phyloP scores from a whole-genome alignment of 2,797 vertebrate species.

The Sebastiscus tertius region DNA sequence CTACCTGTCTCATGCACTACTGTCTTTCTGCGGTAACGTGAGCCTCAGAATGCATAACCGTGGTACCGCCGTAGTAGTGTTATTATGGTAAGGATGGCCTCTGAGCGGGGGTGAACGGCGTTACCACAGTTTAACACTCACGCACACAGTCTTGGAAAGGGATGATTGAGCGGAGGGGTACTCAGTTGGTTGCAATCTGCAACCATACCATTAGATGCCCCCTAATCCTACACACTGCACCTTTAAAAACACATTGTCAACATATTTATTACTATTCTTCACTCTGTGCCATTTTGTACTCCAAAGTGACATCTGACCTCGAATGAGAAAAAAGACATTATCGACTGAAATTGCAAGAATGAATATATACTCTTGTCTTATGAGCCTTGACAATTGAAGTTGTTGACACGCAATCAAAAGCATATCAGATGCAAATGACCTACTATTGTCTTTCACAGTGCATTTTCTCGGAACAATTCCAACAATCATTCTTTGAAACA shows the following conservation, averaged over 20 bases:
- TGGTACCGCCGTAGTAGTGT: too few relatives aligned
- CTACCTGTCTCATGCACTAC: too few relatives aligned
- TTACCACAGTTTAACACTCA: background rate
- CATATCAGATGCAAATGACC: background rate
- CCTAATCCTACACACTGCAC: too few relatives aligned
- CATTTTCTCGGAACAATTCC: constrained; percentile 1
- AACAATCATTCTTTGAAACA: constrained; percentile 45
- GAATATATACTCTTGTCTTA: background rate
- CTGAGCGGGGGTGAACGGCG: too few relatives aligned
- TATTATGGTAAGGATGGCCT: too few relatives aligned
- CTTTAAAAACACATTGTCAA: background rate
- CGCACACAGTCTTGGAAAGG: background rate
- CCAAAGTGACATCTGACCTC: background rate
- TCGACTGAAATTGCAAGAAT: background rate
- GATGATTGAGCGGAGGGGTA: too few relatives aligned
- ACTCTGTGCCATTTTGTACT: background rate
- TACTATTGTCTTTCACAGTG: background rate
- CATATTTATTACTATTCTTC: background rate
- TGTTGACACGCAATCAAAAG: constrained; percentile 7
- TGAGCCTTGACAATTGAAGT: background rate
- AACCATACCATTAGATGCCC: too few relatives aligned
- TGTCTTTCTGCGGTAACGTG: too few relatives aligned
- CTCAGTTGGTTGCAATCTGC: too few relatives aligned
- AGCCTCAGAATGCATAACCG: too few relatives aligned
- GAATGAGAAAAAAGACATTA: background rate